Conservation (phyloP, 2,888 invertebrate species). For the Neelides folsomi region DNA sequence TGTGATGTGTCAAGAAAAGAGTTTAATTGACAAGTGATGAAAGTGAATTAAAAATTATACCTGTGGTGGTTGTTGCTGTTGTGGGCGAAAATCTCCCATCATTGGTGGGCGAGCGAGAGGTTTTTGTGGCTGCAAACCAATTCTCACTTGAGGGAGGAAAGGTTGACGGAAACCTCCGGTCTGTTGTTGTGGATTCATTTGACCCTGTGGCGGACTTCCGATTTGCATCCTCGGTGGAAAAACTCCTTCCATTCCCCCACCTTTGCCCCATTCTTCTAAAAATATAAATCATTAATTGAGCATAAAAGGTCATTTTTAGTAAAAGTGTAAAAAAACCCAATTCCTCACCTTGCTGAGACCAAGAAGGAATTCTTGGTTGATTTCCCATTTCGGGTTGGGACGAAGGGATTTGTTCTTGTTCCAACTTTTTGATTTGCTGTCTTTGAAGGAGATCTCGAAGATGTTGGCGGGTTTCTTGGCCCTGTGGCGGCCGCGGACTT, state of each 20-base stretch:
- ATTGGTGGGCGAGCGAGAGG: constrained; percentile 8
- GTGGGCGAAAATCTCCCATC: constrained; percentile 14
- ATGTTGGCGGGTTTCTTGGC: constrained; percentile 52
- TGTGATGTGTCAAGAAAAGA: no score
- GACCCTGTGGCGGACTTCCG: constrained; percentile 8
- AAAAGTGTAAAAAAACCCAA: no score
- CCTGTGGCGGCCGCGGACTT: constrained; percentile 28
- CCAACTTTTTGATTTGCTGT: constrained; percentile 53
- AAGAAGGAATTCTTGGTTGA: constrained; percentile 15
- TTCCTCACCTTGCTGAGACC: constrained; percentile 9
- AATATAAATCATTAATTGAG: no score
- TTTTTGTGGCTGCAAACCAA: constrained; percentile 11
- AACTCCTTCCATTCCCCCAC: not conserved
- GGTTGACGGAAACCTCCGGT: constrained; percentile 28
- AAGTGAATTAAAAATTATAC: no score
- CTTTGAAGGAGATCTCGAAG: constrained; percentile 65
- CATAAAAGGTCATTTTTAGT: no score
- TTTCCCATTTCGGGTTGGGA: constrained; percentile 29
- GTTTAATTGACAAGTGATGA: no score
- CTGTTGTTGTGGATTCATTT: constrained; percentile 12
- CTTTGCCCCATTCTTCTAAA: constrained; percentile 19
- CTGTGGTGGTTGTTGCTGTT: constrained; percentile 6
- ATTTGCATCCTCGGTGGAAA: constrained; percentile 9
- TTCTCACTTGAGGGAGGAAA: constrained; percentile 21
- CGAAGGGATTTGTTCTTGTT: constrained; percentile 36